These are phyloP conservation scores for Otolemur garnettii DNA, from an alignment of 2,113 vertebrate genomes.

Conservation along the genomic window DNA sequence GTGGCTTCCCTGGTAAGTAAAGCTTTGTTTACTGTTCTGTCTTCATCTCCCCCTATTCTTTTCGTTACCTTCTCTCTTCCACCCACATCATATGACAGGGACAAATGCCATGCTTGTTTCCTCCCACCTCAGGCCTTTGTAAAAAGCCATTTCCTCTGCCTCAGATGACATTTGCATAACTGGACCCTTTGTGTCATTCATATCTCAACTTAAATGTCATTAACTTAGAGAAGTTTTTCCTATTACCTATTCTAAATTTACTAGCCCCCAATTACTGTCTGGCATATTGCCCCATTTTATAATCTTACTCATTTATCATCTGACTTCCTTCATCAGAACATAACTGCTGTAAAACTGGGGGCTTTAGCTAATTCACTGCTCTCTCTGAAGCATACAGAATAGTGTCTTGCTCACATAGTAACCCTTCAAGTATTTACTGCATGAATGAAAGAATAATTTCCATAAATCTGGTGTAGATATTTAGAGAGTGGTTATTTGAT, in stretches of 20 bases:
- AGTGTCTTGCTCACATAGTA: background rate
- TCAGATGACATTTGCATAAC: background rate
- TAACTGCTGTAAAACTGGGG: background rate
- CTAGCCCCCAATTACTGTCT: background rate
- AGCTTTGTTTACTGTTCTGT: background rate
- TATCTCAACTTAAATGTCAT: background rate
- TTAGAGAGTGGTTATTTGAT: background rate
- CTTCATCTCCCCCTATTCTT: background rate
- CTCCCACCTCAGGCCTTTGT: background rate
- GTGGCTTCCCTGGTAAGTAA: background rate
- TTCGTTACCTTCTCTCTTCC: background rate
- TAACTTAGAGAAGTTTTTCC: background rate
- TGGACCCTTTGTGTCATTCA: background rate
- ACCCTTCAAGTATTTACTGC: background rate
- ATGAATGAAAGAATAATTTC: background rate
- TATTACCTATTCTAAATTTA: background rate
- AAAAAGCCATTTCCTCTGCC: background rate
- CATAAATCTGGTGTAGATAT: background rate
- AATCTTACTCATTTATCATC: background rate
- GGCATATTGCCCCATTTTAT: background rate
- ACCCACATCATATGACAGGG: background rate
- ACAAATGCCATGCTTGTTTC: background rate
- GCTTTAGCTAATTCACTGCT: too few relatives aligned
- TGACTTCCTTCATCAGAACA: background rate
- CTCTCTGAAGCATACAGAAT: background rate